Percentiles rank a stretch among this genome's conserved stretches.
These are phyloP conservation scores for Apeltes quadracus DNA, from an alignment of 2,113 vertebrate species.

Conservation along the genomic window DNA sequence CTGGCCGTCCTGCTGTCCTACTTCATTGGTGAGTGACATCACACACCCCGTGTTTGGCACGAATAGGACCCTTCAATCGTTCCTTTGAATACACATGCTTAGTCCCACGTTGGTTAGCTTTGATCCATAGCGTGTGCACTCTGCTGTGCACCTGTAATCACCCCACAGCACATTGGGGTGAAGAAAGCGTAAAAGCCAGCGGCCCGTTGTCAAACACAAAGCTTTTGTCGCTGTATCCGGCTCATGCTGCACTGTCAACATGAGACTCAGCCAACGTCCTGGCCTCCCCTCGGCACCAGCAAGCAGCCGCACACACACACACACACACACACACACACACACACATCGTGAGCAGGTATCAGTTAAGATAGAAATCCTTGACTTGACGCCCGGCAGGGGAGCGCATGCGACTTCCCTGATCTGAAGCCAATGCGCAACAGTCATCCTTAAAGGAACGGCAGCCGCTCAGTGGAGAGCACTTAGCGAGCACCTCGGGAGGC, in stretches of 20 bases:
- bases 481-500: constrained; percentile 46
- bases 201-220: constrained; percentile 38
- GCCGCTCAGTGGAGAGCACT: constrained; percentile 56
- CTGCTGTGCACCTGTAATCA: constrained; percentile 20
- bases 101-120: constrained; percentile 5
- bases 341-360: constrained; percentile 57
- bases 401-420: constrained; percentile 57
- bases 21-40: constrained; percentile 90
- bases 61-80: constrained; percentile 10
- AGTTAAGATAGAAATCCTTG: constrained; percentile 52
- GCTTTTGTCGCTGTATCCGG: constrained; percentile 41
- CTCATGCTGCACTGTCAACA: constrained; percentile 47
- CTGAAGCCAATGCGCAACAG: constrained; percentile 39
- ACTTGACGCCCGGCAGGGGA: constrained; percentile 51
- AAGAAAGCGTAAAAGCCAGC: constrained; percentile 37
- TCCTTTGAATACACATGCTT: neutral
- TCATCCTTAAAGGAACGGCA: constrained; percentile 52
- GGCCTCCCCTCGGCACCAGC: constrained; percentile 48
- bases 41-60: neutral
- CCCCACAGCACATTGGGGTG: neutral
- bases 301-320: constrained; percentile 50
- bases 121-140: constrained; percentile 31
- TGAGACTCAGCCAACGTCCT: constrained; percentile 47
- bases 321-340: constrained; percentile 39
- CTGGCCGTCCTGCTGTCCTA: constrained; percentile 95